Evolutionary conservation across 2,797 vertebrate genomes (phyloP).

Genomic region (Vespertilio murinus): DNA sequence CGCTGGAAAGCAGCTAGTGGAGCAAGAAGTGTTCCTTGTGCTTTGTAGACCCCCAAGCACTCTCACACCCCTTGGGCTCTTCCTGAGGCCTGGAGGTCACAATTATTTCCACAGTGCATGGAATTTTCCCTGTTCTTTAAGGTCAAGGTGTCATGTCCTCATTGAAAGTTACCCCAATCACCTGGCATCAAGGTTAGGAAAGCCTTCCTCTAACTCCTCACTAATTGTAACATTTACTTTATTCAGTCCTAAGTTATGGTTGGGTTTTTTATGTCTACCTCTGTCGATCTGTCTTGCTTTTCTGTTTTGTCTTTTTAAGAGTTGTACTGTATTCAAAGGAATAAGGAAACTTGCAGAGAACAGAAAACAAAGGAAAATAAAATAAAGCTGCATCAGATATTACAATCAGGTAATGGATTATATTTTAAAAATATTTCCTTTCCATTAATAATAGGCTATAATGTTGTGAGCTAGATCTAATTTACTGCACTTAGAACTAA

Average conservation of each 20-base stretch:
- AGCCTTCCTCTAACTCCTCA: neutral
- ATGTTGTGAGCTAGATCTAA: neutral
- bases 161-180: neutral
- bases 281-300: neutral
- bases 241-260: neutral
- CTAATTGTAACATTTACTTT: neutral
- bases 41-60: neutral
- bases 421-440: constrained; percentile 36
- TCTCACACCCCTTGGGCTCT: neutral
- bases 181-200: neutral
- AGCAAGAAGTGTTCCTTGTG: neutral
- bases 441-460: constrained; percentile 12
- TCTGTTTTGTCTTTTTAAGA: constrained; percentile 15
- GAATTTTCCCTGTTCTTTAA: neutral
- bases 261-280: neutral
- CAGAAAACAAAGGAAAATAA: neutral
- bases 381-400: constrained; percentile 13
- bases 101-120: neutral
- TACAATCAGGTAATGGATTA: neutral
- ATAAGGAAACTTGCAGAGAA: neutral
- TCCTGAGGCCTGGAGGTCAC: neutral
- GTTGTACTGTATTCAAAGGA: neutral
- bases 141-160: neutral
- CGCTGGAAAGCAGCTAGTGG: neutral
- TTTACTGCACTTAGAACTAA: constrained; percentile 31